These are phyloP conservation scores for Pelochelys cantorii DNA, from an alignment of 2,797 vertebrate species.

Conservation along the genomic window DNA sequence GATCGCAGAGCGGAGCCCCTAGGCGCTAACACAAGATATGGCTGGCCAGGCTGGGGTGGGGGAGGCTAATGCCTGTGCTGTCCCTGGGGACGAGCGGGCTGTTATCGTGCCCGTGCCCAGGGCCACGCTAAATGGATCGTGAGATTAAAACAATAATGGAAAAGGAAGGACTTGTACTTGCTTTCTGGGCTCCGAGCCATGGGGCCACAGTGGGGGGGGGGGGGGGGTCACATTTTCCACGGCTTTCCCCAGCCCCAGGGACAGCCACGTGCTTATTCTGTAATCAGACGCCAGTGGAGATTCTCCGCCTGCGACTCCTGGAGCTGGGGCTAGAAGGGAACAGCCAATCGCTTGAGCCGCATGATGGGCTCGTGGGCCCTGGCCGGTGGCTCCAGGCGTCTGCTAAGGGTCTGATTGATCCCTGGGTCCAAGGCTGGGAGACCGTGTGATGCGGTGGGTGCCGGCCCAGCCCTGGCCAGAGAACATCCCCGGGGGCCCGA, in stretches of 20 bases:
- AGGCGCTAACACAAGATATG: neutral
- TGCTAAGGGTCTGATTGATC: neutral
- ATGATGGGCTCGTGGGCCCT: neutral
- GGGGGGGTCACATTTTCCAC: neutral
- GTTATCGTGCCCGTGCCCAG: too few species aligned
- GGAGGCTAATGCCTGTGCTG: neutral
- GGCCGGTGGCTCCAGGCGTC: too few species aligned
- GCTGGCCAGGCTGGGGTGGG: neutral
- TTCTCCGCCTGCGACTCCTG: neutral
- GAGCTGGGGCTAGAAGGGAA: neutral
- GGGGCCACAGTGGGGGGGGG: neutral
- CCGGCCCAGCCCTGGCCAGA: neutral
- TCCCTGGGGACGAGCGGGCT: neutral
- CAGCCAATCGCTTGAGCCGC: neutral
- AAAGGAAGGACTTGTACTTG: neutral
- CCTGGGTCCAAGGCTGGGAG: neutral
- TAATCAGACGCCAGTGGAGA: neutral
- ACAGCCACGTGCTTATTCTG: neutral
- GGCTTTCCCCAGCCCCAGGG: neutral
- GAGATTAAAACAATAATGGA: neutral
- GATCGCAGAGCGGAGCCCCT: neutral
- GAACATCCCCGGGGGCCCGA: neutral
- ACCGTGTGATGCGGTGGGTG: accelerated
- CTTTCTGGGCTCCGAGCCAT: neutral
- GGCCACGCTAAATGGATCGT: neutral